Evolutionary conservation across 2,888 invertebrate genomes (phyloP).

Genomic region (Priocnemis perturbator): DNA sequence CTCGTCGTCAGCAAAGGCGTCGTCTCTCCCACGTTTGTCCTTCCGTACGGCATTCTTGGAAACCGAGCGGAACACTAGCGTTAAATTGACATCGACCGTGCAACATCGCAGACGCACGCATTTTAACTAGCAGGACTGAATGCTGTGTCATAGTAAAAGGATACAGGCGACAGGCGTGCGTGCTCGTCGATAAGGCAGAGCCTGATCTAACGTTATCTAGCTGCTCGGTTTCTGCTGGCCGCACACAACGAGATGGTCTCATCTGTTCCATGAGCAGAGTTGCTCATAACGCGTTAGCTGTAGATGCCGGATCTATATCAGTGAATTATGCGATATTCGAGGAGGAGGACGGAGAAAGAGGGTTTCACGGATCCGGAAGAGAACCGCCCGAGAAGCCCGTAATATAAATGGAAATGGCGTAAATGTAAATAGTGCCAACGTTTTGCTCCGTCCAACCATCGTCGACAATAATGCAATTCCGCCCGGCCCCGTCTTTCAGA

Average conservation of each 20-base stretch:
- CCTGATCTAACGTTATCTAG: conserved; percentile 15
- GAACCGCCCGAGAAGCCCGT: too few relatives aligned
- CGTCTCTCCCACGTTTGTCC: conserved; percentile 25
- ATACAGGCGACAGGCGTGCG: conserved; percentile 2
- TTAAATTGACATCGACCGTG: background rate
- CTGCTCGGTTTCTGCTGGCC: background rate
- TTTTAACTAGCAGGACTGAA: conserved; percentile 8
- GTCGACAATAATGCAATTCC: too few relatives aligned
- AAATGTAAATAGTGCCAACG: too few relatives aligned
- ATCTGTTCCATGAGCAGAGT: background rate
- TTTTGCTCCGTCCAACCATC: too few relatives aligned
- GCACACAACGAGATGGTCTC: background rate
- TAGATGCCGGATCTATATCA: too few relatives aligned
- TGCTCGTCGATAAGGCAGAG: conserved; percentile 49
- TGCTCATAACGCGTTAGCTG: too few relatives aligned
- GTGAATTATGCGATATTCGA: too few relatives aligned
- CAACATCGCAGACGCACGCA: conserved; percentile 5
- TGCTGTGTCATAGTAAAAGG: background rate
- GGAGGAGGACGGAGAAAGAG: too few relatives aligned
- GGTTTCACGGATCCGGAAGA: too few relatives aligned
- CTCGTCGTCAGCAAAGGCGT: conserved; percentile 46
- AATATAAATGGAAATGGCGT: too few relatives aligned
- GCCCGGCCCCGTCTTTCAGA: too few relatives aligned
- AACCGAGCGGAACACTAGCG: background rate
- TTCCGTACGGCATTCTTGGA: conserved; percentile 31